Conservation (phyloP, 2,797 vertebrate genomes). For the Chelonia mydas region DNA sequence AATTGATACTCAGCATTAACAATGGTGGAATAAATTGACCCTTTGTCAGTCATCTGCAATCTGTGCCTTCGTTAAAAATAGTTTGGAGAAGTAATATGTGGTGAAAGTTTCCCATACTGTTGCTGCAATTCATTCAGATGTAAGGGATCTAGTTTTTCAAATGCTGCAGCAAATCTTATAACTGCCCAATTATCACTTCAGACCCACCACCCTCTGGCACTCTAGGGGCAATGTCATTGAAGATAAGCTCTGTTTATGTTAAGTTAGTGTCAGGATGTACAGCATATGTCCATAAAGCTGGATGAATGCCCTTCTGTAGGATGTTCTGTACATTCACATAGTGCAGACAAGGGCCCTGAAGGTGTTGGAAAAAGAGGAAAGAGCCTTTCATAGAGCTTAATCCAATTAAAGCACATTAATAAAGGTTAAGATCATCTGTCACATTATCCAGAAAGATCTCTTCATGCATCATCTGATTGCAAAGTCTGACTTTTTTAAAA, state of each 20-base stretch:
- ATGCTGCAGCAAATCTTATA: slow-evolving; percentile 44
- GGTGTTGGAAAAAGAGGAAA: slow-evolving; percentile 64
- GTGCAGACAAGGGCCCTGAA: slow-evolving; percentile 55
- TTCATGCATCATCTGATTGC: slow-evolving; percentile 66
- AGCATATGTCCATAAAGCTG: slow-evolving; percentile 55
- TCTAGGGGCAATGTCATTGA: slow-evolving; percentile 47
- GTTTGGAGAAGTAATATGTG: slow-evolving; percentile 26
- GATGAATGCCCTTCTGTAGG: slow-evolving; percentile 60
- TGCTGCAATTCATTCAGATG: background rate
- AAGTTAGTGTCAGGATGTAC: slow-evolving; percentile 58
- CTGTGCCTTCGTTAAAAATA: slow-evolving; percentile 55
- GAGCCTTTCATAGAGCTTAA: slow-evolving; percentile 66
- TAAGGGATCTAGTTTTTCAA: slow-evolving; percentile 47
- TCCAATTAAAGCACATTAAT: slow-evolving; percentile 76
- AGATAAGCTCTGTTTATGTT: slow-evolving; percentile 59
- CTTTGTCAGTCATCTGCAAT: slow-evolving; percentile 40
- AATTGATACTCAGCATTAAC: slow-evolving; percentile 17
- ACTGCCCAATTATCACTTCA: slow-evolving; percentile 63
- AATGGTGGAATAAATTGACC: background rate
- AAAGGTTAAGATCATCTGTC: slow-evolving; percentile 72
- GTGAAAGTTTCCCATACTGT: slow-evolving; percentile 31
- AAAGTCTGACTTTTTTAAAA: slow-evolving; percentile 55
- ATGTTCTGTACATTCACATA: slow-evolving; percentile 52
- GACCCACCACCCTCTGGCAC: slow-evolving; percentile 47
- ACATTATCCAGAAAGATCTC: slow-evolving; percentile 66